These are phyloP conservation scores for Pseudorectes ferrugineus DNA, from an alignment of 2,113 vertebrate species.

Conservation along the genomic window DNA sequence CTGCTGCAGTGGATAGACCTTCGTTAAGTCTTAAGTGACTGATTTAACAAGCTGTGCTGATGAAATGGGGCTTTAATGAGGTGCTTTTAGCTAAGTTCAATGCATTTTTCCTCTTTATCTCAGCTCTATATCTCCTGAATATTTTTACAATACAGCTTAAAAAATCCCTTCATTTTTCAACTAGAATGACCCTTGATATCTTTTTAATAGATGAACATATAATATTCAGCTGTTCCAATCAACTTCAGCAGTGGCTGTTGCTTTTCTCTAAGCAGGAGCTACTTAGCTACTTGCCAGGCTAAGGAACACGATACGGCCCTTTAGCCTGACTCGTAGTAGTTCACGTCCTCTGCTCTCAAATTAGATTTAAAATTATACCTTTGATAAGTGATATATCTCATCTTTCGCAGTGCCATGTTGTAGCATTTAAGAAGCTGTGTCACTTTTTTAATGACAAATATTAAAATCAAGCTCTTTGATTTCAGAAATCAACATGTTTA, in stretches of 20 bases:
- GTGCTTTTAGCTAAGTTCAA: not conserved
- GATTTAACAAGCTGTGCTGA: conserved; percentile 40
- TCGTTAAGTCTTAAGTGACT: conserved; percentile 16
- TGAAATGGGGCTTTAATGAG: conserved; percentile 22
- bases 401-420: not conserved
- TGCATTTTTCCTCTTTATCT: conserved; percentile 19
- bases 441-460: conserved; percentile 7
- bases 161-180: not conserved
- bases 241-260: not conserved
- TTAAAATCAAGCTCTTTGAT: conserved; percentile 22
- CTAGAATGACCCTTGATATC: not conserved
- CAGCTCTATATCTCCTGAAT: not conserved
- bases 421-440: not conserved
- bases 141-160: not conserved
- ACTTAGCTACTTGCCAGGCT: not conserved
- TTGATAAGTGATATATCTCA: not conserved
- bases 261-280: not conserved
- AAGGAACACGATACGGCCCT: not conserved
- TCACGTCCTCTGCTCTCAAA: not conserved
- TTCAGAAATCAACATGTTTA: conserved; percentile 44
- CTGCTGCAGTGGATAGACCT: not conserved
- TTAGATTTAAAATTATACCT: not conserved
- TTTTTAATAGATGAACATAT: not conserved
- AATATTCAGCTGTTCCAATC: not conserved
- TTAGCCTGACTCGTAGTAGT: not conserved